These are phyloP conservation scores for Polydrusus pterygomalis DNA, from an alignment of 2,888 invertebrate genomes.

Conservation along the genomic window DNA sequence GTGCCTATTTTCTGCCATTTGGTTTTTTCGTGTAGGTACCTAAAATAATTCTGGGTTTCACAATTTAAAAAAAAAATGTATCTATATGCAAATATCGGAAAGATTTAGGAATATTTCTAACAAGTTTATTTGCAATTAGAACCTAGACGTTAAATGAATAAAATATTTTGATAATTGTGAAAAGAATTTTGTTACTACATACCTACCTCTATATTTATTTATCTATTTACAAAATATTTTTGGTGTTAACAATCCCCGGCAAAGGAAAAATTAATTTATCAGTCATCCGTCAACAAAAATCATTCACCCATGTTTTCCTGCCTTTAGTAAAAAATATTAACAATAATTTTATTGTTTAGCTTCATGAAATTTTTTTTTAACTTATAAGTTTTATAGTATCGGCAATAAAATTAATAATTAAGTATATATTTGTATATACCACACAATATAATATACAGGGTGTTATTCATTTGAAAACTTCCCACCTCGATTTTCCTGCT, in stretches of 20 bases:
- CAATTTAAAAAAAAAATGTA: not conserved
- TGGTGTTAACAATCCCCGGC: not conserved
- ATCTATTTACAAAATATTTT: not conserved
- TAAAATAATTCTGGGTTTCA: not conserved
- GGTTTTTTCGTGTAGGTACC: not conserved
- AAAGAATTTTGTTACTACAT: not conserved
- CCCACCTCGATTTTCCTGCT: too few relatives aligned
- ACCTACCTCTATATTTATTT: too few relatives aligned
- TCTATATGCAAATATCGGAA: constrained; percentile 16
- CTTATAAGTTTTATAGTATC: too few relatives aligned
- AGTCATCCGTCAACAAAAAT: not conserved
- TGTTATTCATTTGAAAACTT: too few relatives aligned
- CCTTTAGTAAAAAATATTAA: not conserved
- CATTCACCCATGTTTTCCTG: not conserved
- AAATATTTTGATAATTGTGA: constrained; percentile 4
- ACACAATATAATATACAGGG: too few relatives aligned
- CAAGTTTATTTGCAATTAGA: not conserved
- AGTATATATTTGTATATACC: too few relatives aligned
- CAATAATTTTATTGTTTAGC: not conserved
- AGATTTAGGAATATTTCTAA: not conserved
- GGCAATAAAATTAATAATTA: too few relatives aligned
- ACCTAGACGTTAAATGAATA: not conserved
- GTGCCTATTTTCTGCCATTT: not conserved
- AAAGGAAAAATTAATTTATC: not conserved
- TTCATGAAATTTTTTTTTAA: too few relatives aligned